These are phyloP conservation scores for Trissoscelio sp. DNA, from an alignment of 2,888 invertebrate species.

Conservation along the genomic window DNA sequence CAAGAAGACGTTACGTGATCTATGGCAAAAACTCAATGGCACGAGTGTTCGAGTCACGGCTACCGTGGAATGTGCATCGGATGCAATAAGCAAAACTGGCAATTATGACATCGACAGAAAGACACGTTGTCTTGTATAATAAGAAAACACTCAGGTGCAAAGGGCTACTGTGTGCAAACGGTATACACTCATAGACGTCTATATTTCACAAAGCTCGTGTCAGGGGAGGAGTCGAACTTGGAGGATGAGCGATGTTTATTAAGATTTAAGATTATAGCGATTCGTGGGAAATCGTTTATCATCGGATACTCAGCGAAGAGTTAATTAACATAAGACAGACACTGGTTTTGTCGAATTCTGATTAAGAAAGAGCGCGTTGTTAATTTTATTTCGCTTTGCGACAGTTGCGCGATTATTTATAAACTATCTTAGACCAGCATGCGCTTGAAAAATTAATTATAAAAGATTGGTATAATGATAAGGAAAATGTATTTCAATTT, in stretches of 20 bases:
- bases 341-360: slow-evolving; percentile 9
- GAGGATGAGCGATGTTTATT: slow-evolving; percentile 79
- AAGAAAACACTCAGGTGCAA: slow-evolving; percentile 52
- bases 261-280: slow-evolving; percentile 73
- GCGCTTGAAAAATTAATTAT: slow-evolving; percentile 35
- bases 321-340: slow-evolving; percentile 50
- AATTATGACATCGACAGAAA: slow-evolving; percentile 79
- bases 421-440: slow-evolving; percentile 14
- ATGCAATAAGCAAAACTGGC: slow-evolving; percentile 78
- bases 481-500: slow-evolving; percentile 30
- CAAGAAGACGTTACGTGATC: slow-evolving; percentile 73
- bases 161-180: slow-evolving; percentile 68
- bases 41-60: slow-evolving; percentile 72
- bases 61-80: slow-evolving; percentile 74
- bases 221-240: slow-evolving; percentile 72
- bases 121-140: slow-evolving; percentile 59
- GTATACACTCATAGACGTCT: slow-evolving; percentile 65
- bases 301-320: slow-evolving; percentile 21
- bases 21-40: slow-evolving; percentile 73
- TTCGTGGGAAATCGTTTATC: slow-evolving; percentile 76
- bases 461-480: slow-evolving; percentile 33
- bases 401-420: slow-evolving; percentile 8
- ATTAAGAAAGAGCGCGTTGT: slow-evolving; percentile 13
- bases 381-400: slow-evolving; percentile 10
- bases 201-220: slow-evolving; percentile 70